phyloP scores from a whole-genome alignment of 1,140 invertebrate species.

The Drosophila kepulauana region DNA sequence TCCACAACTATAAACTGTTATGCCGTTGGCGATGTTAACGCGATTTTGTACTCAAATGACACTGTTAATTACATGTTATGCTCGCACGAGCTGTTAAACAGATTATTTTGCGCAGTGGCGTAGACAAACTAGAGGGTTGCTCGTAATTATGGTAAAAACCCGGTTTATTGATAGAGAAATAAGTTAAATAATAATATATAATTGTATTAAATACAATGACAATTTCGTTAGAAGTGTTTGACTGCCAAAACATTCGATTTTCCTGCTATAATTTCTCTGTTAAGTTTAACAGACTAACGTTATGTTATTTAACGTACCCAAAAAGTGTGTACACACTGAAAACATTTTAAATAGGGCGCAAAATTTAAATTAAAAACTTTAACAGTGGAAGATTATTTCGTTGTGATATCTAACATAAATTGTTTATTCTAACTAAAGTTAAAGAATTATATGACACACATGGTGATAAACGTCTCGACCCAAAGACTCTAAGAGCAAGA shows the following conservation, averaged over 20 bases:
- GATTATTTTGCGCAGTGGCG: slow-evolving; percentile 2
- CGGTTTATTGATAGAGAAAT: background rate
- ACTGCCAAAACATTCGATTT: too few relatives aligned
- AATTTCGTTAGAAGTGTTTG: too few relatives aligned
- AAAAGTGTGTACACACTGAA: slow-evolving; percentile 33
- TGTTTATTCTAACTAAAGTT: slow-evolving; percentile 10
- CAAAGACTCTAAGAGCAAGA: slow-evolving; percentile 46
- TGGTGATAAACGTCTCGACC: background rate
- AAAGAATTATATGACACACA: background rate
- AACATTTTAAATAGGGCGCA: background rate
- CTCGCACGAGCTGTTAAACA: slow-evolving; percentile 20
- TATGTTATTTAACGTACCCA: slow-evolving; percentile 14
- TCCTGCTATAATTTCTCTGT: background rate
- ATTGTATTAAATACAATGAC: too few relatives aligned
- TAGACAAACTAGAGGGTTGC: background rate
- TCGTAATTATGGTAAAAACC: background rate
- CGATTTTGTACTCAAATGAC: slow-evolving; percentile 10
- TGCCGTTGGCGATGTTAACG: slow-evolving; percentile 14
- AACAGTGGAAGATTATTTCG: too few relatives aligned
- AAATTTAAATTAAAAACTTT: background rate
- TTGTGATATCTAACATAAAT: slow-evolving; percentile 7
- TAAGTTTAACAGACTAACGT: background rate
- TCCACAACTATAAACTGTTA: slow-evolving; percentile 39
- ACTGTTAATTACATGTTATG: slow-evolving; percentile 8
- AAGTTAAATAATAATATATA: too few relatives aligned